Conservation (phyloP, 2,113 vertebrate genomes). For the Suricata suricatta region DNA sequence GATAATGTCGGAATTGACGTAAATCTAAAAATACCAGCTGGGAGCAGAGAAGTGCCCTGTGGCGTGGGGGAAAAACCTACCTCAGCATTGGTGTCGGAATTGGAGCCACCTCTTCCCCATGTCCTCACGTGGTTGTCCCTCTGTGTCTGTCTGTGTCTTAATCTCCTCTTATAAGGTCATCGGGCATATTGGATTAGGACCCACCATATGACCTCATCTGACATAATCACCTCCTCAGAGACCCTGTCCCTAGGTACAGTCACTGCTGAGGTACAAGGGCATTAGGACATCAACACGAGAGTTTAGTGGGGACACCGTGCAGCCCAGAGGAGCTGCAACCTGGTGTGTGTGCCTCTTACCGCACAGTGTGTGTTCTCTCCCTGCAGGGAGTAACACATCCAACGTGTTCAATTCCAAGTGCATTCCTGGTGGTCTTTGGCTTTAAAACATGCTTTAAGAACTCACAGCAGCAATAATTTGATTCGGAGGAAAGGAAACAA, state of each 20-base stretch:
- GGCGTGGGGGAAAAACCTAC: background rate
- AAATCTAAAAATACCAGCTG: background rate
- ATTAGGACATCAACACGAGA: accelerated
- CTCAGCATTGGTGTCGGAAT: background rate
- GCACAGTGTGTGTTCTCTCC: background rate
- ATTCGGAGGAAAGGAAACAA: background rate
- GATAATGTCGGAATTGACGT: background rate
- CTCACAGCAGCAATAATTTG: background rate
- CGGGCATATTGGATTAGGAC: no score
- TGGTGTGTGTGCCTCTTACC: background rate
- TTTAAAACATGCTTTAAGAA: background rate
- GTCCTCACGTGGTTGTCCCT: background rate
- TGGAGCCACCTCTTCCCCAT: background rate
- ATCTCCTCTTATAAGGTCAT: background rate
- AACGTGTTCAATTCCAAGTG: accelerated
- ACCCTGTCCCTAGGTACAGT: background rate
- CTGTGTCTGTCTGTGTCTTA: background rate
- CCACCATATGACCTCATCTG: background rate
- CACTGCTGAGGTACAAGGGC: background rate
- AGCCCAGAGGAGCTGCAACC: accelerated
- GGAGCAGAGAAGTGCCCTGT: background rate
- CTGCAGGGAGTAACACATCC: background rate
- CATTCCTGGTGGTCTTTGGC: background rate
- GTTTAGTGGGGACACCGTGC: background rate
- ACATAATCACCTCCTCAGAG: background rate